Evolutionary conservation across 2,797 vertebrate genomes (phyloP), one percentile per base, ranked within the genome.

Genomic region (Mormyrus proboscirostris): DNA sequence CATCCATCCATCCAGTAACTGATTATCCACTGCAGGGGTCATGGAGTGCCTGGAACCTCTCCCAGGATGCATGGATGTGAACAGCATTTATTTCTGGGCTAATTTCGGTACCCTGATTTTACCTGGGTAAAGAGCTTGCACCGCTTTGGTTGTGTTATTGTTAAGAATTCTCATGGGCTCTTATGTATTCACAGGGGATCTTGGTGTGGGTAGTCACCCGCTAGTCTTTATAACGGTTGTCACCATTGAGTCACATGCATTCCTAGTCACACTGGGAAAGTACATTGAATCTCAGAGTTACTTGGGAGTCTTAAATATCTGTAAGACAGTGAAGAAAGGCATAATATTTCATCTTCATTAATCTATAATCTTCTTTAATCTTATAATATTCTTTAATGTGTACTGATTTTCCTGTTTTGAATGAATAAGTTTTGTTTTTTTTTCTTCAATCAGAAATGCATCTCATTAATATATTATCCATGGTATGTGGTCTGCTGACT

Each of bases 291-390:
- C 19, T 86, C 22, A 57, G 4, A 55, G 25, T 38, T 50, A 50
- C 9, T 50, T 84, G 47, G 19, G 47, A 83, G 79, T 84, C 19
- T 22, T 84, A 84, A 84, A 50, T 84, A 25, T 19, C 51, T 57
- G 5, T 33, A 38, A 55, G 12, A 86, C 82, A 25, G 85, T 55
- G 16, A 59, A 86, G 33, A 86, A 57, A 49, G 41, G 41, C 38
- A 19, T 19, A 22, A 49, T 84, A 22, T 50, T 84, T 49, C 47
- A 50, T 25, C 19, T 14, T 49, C 44, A 84, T 84, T 84, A 84
- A 84, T 84, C 41, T 49, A 84, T 84, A 84, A 79, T 79, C 73
- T 79, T 79, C 33, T 79, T 84, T 44, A 47, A 84, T 84, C 44
- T 84, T 4, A 84, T 84, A 16, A 84, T 49, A 84, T 84, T 49